A percentile compares a stretch with the other conserved stretches of the same genome.
phyloP scores from a whole-genome alignment of 1,140 invertebrate genomes.

The Batillaria attramentaria region DNA sequence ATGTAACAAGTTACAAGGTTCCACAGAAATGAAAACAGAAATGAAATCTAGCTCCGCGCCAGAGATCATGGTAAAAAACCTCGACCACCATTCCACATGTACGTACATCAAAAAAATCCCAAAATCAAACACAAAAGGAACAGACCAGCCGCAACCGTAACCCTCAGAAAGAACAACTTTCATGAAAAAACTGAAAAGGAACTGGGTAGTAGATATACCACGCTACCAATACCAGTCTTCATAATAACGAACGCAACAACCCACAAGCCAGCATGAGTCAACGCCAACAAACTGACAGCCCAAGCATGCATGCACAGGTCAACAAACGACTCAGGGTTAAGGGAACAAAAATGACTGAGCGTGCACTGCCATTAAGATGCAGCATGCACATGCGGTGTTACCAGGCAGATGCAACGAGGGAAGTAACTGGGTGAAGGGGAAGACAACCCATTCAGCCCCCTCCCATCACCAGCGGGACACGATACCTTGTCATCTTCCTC shows the following conservation, averaged over 20 bases:
- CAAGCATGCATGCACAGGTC: background rate
- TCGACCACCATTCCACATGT: background rate
- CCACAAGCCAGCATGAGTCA: no score
- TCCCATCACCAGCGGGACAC: constrained; percentile 24
- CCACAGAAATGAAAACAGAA: no score
- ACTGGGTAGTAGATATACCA: background rate
- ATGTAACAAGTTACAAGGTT: no score
- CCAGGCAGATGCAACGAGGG: constrained; percentile 21
- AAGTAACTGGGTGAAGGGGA: constrained; percentile 17
- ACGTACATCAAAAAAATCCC: background rate
- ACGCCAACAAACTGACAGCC: background rate
- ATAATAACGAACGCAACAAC: no score
- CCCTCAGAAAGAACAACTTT: no score
- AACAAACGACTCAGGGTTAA: background rate
- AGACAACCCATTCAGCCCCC: constrained; percentile 18
- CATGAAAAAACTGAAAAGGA: no score
- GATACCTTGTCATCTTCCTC: constrained; percentile 32
- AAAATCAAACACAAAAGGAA: background rate
- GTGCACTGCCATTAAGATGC: background rate
- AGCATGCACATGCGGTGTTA: background rate
- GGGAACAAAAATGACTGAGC: background rate
- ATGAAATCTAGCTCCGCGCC: no score
- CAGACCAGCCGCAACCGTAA: background rate
- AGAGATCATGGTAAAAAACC: background rate
- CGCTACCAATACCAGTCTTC: background rate